Evolutionary conservation across 1,140 invertebrate genomes (phyloP), one percentile per base, ranked within the genome.

Genomic region (Aphidius gifuensis): DNA sequence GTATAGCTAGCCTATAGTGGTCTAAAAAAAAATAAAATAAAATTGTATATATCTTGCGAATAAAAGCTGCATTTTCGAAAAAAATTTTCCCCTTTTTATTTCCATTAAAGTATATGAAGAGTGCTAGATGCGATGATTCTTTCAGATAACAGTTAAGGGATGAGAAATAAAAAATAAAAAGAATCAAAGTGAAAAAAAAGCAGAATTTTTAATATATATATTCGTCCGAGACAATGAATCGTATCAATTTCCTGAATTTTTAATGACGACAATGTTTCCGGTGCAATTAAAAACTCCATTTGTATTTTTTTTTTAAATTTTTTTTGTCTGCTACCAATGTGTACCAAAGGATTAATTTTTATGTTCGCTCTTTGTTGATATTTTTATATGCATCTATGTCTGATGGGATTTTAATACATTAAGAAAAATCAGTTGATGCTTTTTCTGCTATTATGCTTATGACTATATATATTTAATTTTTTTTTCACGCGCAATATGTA

Each of bases 11-110:
- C 68, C 71, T 77, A 74, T 77, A 74, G 74, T 79, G 75, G 74
- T 78, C 72, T 71, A 70, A 68, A 66, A 73, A 78, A 81, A 80
- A 80, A 78, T 79, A 78, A 71, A 76, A 72, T 75, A 74, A 70
- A 67, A 64, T 68, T 71, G 66, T 71, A 72, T 70, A 71, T 68
- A 70, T 68, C 57, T 60, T 64, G 66, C 69, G 69, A 74, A 74
- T 69, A 66, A 62, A 64, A 61, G 50, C 64, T 61, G 32, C 48
- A 58, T 66, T 44, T 44, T 51, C 16, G 1, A 16, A 16, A 16
- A 16, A 16, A 16, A n/a, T 32, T 63, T 49, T 4, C 9, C 16
- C 40, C 9, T 40, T 48, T 56, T 56, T 42, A 47, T 49, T n/a
- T 4, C 16, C 40, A 42, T 4, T 39, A 16, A n/a, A 39, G 39